phyloP scores from a whole-genome alignment of 2,888 invertebrate species.

The Heliconius cydno region DNA sequence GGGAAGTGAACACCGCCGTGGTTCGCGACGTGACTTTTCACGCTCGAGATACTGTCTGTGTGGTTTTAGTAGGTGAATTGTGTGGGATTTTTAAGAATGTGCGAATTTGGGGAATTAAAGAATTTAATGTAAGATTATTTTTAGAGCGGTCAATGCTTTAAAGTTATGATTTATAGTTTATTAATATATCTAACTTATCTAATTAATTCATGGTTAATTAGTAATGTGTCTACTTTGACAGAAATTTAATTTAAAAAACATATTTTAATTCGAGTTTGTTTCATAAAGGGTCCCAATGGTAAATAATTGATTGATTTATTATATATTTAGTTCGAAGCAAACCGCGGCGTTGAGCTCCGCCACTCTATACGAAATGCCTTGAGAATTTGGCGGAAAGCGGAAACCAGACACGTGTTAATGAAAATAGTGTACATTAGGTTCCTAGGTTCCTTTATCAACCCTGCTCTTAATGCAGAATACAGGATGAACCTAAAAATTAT shows the following conservation, averaged over 20 bases:
- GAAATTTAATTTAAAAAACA: too few relatives aligned
- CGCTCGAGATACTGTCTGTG: slow-evolving; percentile 51
- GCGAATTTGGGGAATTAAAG: not conserved
- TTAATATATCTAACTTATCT: not conserved
- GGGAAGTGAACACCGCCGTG: slow-evolving; percentile 68
- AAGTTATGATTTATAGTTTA: too few relatives aligned
- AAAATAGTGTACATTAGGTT: not conserved
- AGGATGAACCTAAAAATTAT: not conserved
- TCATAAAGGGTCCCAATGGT: too few relatives aligned
- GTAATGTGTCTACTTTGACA: too few relatives aligned
- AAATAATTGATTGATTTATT: too few relatives aligned
- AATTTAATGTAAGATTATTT: not conserved
- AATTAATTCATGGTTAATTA: not conserved
- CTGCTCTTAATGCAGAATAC: not conserved
- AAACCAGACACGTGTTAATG: not conserved
- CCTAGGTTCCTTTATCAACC: not conserved
- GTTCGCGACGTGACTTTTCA: slow-evolving; percentile 64
- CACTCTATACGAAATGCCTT: not conserved
- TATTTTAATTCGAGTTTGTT: too few relatives aligned
- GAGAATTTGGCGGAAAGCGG: not conserved
- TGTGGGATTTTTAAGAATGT: slow-evolving; percentile 4
- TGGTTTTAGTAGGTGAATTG: slow-evolving; percentile 36
- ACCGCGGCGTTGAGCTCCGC: not conserved
- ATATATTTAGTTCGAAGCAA: not conserved
- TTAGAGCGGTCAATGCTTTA: too few relatives aligned